A percentile compares a stretch with the other conserved stretches of the same genome.
Evolutionary conservation across 2,797 vertebrate species (phyloP).

Genomic region (Alfaro cultratus): DNA sequence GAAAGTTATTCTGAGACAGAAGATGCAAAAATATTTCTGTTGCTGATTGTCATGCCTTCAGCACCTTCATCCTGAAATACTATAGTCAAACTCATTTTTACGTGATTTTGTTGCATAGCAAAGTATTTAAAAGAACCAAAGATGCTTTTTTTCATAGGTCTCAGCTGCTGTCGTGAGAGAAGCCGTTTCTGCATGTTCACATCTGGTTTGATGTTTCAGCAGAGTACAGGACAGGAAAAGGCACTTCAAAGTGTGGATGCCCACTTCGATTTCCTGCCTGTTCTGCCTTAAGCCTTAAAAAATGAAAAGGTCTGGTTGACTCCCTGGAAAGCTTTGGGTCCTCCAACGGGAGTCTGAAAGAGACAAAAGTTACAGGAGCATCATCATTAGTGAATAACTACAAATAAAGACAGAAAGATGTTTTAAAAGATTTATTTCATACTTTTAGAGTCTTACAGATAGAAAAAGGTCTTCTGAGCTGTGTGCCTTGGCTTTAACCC

Average conservation of each 20-base stretch:
- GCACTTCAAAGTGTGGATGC: slow-evolving; percentile 76
- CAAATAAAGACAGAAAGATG: background rate
- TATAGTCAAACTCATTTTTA: slow-evolving; percentile 26
- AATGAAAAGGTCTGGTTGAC: slow-evolving; percentile 51
- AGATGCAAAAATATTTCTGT: slow-evolving; percentile 14
- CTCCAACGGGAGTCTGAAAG: slow-evolving; percentile 62
- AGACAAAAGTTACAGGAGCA: background rate
- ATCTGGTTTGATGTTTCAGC: slow-evolving; percentile 62
- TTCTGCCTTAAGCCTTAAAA: slow-evolving; percentile 57
- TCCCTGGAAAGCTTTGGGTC: slow-evolving; percentile 52
- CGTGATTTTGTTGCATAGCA: slow-evolving; percentile 23
- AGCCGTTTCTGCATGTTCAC: slow-evolving; percentile 37
- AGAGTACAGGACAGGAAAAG: slow-evolving; percentile 66
- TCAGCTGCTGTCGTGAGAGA: slow-evolving; percentile 25
- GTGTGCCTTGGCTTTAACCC: slow-evolving; percentile 52
- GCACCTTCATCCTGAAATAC: slow-evolving; percentile 26
- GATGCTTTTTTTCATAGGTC: slow-evolving; percentile 46
- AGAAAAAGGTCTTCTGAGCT: slow-evolving; percentile 42
- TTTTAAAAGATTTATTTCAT: background rate
- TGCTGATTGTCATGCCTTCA: slow-evolving; percentile 3
- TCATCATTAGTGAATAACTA: background rate
- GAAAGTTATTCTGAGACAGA: slow-evolving; percentile 22
- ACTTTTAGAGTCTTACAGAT: slow-evolving; percentile 47
- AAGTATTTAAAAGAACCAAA: slow-evolving; percentile 40
- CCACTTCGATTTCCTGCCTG: slow-evolving; percentile 62